These are phyloP conservation scores for Epistrophella euchroma DNA, from an alignment of 2,888 invertebrate species.

Conservation along the genomic window DNA sequence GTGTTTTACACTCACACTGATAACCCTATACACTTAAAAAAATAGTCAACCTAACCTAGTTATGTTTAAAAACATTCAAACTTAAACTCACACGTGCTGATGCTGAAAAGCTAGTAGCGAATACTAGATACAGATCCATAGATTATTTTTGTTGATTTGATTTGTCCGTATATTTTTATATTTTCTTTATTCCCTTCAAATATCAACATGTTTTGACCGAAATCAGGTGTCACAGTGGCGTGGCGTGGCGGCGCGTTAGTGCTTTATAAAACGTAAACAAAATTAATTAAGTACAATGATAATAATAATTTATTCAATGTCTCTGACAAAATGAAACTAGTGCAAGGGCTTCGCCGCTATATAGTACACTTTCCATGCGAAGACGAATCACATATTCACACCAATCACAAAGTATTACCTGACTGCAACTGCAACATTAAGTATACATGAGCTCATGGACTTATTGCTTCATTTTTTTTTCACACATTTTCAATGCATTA, in stretches of 20 bases:
- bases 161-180: background rate
- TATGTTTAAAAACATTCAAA: background rate
- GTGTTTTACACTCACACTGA: too few species aligned
- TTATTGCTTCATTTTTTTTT: slow-evolving; percentile 47
- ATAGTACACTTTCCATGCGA: background rate
- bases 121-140: too few species aligned
- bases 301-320: background rate
- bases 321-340: slow-evolving; percentile 41
- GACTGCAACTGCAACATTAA: slow-evolving; percentile 3
- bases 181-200: background rate
- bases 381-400: slow-evolving; percentile 40
- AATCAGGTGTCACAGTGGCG: background rate
- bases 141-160: background rate
- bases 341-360: slow-evolving; percentile 53
- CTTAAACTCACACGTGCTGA: background rate
- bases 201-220: background rate
- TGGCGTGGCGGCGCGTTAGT: background rate
- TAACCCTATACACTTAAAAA: too few species aligned
- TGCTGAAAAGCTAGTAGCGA: background rate
- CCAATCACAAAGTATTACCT: slow-evolving; percentile 27
- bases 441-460: slow-evolving; percentile 26
- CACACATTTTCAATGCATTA: slow-evolving; percentile 31
- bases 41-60: too few species aligned
- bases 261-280: background rate
- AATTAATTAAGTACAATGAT: background rate